Evolutionary conservation across 2,113 vertebrate species (phyloP).

Genomic region (Excalfactoria chinensis): DNA sequence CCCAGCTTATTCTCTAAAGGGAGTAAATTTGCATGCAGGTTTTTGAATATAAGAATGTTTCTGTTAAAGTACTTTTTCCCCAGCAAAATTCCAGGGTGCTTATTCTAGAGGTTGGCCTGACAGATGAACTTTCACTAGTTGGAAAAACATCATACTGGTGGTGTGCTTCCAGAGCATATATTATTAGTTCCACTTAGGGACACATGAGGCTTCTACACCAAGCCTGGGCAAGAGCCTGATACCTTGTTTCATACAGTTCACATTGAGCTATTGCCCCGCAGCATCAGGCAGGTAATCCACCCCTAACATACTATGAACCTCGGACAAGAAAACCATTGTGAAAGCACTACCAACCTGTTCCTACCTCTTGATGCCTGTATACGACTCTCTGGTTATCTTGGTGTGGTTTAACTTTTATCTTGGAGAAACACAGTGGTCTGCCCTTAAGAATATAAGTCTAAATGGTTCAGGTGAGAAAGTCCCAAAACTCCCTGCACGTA

Average conservation of each 20-base stretch:
- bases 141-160: constrained; percentile 44
- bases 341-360: not conserved
- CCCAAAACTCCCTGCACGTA: not conserved
- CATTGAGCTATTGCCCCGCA: not conserved
- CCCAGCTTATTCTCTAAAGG: constrained; percentile 5
- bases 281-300: not conserved
- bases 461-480: not conserved
- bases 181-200: not conserved
- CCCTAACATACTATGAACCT: not conserved
- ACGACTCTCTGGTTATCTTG: not conserved
- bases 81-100: constrained; percentile 42
- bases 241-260: not conserved
- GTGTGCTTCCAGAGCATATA: not conserved
- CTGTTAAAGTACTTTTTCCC: constrained; percentile 48
- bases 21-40: constrained; percentile 43
- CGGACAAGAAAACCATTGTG: not conserved
- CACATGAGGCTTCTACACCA: not conserved
- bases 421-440: not conserved
- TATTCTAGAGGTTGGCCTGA: constrained; percentile 48
- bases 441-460: not conserved
- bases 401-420: not conserved
- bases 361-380: not conserved
- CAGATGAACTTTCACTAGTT: constrained; percentile 35
- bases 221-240: not conserved
- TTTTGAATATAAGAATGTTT: constrained; percentile 39